Evolutionary conservation across 1,140 invertebrate species (phyloP).

Genomic region (Melanaphis sacchari): DNA sequence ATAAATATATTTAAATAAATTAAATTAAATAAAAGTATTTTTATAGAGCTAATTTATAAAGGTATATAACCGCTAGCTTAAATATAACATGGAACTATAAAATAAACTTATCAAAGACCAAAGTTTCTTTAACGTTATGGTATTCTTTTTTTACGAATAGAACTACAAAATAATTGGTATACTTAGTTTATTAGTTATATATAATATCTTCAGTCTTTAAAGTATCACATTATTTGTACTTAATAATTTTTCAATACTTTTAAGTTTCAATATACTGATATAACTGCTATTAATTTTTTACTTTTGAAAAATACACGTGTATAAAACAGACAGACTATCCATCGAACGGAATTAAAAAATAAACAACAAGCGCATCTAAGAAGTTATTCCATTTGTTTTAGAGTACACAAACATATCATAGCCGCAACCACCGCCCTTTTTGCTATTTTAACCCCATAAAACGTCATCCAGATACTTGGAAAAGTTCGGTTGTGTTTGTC

Average conservation of each 20-base stretch:
- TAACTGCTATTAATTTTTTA: constrained; percentile 6
- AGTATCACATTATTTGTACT: background rate
- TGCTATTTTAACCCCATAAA: constrained; percentile 54
- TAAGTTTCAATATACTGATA: background rate
- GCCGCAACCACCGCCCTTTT: constrained; percentile 8
- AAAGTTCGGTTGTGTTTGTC: constrained; percentile 49
- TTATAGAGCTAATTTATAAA: background rate
- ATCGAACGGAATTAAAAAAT: constrained; percentile 34
- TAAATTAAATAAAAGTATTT: background rate
- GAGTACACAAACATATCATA: constrained; percentile 3
- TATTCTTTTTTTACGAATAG: background rate
- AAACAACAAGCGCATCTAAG: background rate
- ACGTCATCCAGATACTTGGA: constrained; percentile 48
- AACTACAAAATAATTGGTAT: background rate
- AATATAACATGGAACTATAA: background rate
- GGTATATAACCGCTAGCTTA: background rate
- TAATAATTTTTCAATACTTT: background rate
- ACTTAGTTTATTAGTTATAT: background rate
- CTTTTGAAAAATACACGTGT: background rate
- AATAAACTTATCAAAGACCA: background rate
- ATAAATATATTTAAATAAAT: background rate
- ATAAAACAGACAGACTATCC: background rate
- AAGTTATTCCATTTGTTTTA: constrained; percentile 33
- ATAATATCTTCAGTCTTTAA: background rate
- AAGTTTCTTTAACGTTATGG: background rate